Conservation (phyloP, 2,113 vertebrate genomes). For the Danionella cerebrum region DNA sequence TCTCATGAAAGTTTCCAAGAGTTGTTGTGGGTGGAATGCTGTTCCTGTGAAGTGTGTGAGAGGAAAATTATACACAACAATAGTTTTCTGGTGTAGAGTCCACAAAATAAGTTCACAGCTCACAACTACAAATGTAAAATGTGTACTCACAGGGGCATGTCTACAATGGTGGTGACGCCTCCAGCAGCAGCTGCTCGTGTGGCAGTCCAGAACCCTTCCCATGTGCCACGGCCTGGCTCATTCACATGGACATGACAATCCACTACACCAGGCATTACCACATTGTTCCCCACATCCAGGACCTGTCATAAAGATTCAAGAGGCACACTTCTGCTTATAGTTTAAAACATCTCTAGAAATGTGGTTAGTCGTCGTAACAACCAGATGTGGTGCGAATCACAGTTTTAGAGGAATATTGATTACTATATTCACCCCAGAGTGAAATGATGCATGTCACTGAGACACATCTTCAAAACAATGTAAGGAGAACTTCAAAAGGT, state of each 20-base stretch:
- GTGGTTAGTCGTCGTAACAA: no score
- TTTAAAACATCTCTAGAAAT: no score
- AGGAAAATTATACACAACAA: no score
- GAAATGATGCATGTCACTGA: no score
- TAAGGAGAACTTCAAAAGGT: no score
- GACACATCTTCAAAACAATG: no score
- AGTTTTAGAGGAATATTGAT: no score
- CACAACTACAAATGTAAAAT: background rate
- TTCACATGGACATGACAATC: slow-evolving; percentile 75
- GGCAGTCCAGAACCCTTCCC: slow-evolving; percentile 73
- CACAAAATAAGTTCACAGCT: no score
- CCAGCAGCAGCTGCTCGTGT: slow-evolving; percentile 74
- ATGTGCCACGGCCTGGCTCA: slow-evolving; percentile 69
- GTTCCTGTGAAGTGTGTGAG: slow-evolving; percentile 52
- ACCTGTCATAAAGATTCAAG: slow-evolving; percentile 54
- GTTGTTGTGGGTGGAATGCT: slow-evolving; percentile 71
- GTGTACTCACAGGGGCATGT: slow-evolving; percentile 71
- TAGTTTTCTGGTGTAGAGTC: no score
- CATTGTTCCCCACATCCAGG: slow-evolving; percentile 64
- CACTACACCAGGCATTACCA: slow-evolving; percentile 76
- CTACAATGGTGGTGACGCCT: slow-evolving; percentile 75
- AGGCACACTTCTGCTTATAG: no score
- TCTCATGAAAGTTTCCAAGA: slow-evolving; percentile 58
- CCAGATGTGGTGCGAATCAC: no score
- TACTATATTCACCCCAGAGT: no score